Percentiles rank a stretch among this genome's conserved stretches.
Evolutionary conservation across 2,888 invertebrate species (phyloP).

Genomic region (Ectemnius continuus): DNA sequence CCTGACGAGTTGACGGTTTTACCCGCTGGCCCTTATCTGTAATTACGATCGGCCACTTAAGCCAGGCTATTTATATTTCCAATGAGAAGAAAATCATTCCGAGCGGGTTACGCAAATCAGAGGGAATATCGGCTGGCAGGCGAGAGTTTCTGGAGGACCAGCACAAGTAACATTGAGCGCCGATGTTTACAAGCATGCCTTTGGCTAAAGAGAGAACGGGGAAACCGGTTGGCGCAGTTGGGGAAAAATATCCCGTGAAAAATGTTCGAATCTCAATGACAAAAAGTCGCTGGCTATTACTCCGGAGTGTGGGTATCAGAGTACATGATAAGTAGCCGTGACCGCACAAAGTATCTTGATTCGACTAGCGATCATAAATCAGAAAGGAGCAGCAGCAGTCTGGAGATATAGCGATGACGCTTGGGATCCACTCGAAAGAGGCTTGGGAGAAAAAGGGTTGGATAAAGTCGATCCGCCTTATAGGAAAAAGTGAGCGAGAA

Average conservation of each 20-base stretch:
- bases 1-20: background rate
- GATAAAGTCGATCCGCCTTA: no score
- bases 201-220: background rate
- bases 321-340: no score
- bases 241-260: background rate
- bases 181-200: background rate
- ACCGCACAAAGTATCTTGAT: no score
- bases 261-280: slow-evolving; percentile 1
- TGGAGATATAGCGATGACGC: no score
- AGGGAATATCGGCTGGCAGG: background rate
- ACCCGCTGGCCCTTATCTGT: background rate
- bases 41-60: slow-evolving; percentile 1
- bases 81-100: background rate
- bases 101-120: background rate
- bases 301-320: no score
- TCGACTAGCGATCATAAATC: no score
- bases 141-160: background rate
- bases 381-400: no score
- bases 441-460: no score
- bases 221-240: background rate
- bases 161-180: background rate
- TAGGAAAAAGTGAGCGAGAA: no score
- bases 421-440: no score
- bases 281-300: background rate
- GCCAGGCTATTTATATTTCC: background rate